These are phyloP conservation scores for Catagonus wagneri DNA, from an alignment of 2,113 vertebrate species.

Conservation along the genomic window DNA sequence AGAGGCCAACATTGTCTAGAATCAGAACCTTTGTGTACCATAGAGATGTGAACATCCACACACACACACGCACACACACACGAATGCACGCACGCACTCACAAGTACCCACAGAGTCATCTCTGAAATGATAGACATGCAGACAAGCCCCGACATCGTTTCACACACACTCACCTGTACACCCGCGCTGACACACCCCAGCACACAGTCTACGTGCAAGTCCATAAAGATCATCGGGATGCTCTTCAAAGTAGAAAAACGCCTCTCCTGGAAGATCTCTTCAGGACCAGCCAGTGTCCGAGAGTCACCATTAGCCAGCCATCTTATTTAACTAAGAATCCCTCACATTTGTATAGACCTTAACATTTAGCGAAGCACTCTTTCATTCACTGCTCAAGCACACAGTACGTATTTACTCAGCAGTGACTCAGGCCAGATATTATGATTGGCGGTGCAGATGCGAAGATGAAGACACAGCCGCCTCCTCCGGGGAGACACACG, in stretches of 20 bases:
- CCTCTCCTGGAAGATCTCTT: not conserved
- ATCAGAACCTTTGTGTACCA: not conserved
- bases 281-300: not conserved
- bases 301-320: not conserved
- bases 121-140: not conserved
- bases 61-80: not conserved
- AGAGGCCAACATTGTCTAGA: not conserved
- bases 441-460: not conserved
- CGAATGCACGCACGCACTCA: too few species aligned
- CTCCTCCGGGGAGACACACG: not conserved
- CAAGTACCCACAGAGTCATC: not conserved
- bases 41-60: not conserved
- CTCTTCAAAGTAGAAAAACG: not conserved
- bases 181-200: not conserved
- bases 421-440: not conserved
- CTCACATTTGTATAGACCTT: not conserved
- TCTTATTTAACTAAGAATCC: not conserved
- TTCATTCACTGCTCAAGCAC: not conserved
- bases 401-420: conserved; percentile 41
- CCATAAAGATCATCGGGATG: not conserved
- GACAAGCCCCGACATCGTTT: too few species aligned
- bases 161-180: too few species aligned
- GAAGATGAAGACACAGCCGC: not conserved
- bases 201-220: not conserved
- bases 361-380: not conserved